Conservation (phyloP, 2,113 vertebrate species). For the Heterocephalus glaber region DNA sequence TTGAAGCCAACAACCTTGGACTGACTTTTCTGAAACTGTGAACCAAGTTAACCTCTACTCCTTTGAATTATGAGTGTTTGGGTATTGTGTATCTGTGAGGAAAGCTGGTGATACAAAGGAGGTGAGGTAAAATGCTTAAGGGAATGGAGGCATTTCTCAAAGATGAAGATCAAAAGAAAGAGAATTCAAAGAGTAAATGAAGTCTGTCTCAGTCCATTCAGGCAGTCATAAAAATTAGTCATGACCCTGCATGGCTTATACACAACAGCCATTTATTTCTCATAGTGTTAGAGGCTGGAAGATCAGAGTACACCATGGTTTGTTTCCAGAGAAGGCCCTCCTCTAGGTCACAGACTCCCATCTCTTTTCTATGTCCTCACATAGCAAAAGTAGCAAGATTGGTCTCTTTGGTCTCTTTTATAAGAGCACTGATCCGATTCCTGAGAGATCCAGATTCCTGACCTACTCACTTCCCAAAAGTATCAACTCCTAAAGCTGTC, state of each 20-base stretch:
- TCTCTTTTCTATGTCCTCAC: not conserved
- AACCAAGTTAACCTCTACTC: not conserved
- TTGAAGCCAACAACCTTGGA: not conserved
- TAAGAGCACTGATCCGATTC: not conserved
- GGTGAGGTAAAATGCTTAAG: not conserved
- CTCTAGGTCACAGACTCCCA: not conserved
- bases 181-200: not conserved
- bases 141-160: not conserved
- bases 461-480: not conserved
- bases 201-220: not conserved
- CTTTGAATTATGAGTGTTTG: not conserved
- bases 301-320: too few species aligned
- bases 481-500: not conserved
- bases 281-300: not conserved
- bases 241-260: not conserved
- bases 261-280: not conserved
- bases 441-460: not conserved
- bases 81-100: not conserved
- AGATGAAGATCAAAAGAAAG: not conserved
- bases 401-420: too few species aligned
- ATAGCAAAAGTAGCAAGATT: not conserved
- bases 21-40: not conserved
- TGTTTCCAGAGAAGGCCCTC: not conserved
- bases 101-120: not conserved
- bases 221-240: not conserved